Base-by-base conservation (phyloP, 1,140 invertebrate genomes). In the Asbolus verrucosus region DNA sequence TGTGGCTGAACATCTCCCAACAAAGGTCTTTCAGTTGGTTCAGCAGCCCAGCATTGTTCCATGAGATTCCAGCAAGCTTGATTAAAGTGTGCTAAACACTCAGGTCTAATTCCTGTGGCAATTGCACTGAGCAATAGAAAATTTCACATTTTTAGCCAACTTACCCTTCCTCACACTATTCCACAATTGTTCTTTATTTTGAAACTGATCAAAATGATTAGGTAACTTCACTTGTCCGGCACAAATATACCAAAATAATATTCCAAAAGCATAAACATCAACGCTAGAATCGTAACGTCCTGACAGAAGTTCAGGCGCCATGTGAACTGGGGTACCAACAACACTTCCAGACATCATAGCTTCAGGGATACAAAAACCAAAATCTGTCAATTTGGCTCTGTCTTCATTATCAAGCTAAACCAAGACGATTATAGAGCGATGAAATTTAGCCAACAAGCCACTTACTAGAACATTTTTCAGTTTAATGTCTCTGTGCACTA, bases 181-280 rank as follows among this genome's bases (percentile, higher is more conserved):
- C 93, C 94, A 96, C 0, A 96, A 81, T 75, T 94, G 92, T 79
- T 96, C 94, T 78, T 96, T 96, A 72, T 92, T 94, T 73, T 90
- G 89, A 81, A 94, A 96, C 70, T 92, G 88, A 76, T 96, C 93
- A 82, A 95, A 96, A 1, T 90, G 88, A 50, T 87, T 86, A 1
- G 95, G 94, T 31, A 96, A 83, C 76, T 86, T 87, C 0, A 94
- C 90, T 76, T 91, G 89, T 1, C 93, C 94, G 2, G 94, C 90
- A 83, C 94, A 95, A 61, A 95, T 87, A 73, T 95, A 95, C 94
- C 94, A 96, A 81, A 96, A 95, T 14, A 96, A 81, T 60, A 97
- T 93, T 0, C 94, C 94, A 82, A 97, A 96, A 0, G 94, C 94
- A 80, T 96, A 96, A 0, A 96, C 90, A 78, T 97, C 94, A 9